Base-by-base conservation (phyloP, 2,797 vertebrate genomes). In the Crypturellus tataupa region DNA sequence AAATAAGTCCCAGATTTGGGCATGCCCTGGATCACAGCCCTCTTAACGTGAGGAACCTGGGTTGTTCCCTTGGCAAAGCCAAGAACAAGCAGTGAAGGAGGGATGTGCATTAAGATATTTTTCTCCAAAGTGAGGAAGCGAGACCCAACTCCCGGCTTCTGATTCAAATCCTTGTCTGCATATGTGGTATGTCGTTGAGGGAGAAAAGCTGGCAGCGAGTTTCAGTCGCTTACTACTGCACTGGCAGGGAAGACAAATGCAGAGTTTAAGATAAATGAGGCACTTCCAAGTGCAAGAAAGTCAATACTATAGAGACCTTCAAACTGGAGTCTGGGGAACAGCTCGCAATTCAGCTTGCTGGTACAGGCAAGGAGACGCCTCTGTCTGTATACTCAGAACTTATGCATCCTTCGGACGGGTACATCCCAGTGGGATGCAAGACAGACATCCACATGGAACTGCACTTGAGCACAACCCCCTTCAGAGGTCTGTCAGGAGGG, bases 261-360 rank as follows among this genome's bases (percentile, higher is more conserved):
- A 90, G 90, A 96, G 80, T 78, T 2, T 80, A 96, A 96, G 96
- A 96, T 94, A 96, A 96, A 96, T 96, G 95, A 96, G 95, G 88
- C 94, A 95, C 95, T 96, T 96, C 85, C 93, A 95, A 95, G 75
- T 80, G 86, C 47, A 1, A 93, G 91, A 89, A 96, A 96, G 96
- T 96, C 96, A 95, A 96, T 96, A 95, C 95, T 80, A 58, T 91
- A 95, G 96, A 95, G 94, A 96, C 96, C 95, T 96, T 96, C 95
- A 96, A 94, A 96, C 80, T 80, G 96, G 93, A 94, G 92, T 60
- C 96, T 92, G 75, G 96, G 94, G 96, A 96, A 35, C 75, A 87
- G 86, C 75, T 77, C 73, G 53, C 90, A 87, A 60, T 94, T 90
- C 90, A 85, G 84, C 88, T 89, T 9, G 0, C 94, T 90, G 60